Conservation (phyloP, 2,113 vertebrate genomes). For the Tautogolabrus adspersus region DNA sequence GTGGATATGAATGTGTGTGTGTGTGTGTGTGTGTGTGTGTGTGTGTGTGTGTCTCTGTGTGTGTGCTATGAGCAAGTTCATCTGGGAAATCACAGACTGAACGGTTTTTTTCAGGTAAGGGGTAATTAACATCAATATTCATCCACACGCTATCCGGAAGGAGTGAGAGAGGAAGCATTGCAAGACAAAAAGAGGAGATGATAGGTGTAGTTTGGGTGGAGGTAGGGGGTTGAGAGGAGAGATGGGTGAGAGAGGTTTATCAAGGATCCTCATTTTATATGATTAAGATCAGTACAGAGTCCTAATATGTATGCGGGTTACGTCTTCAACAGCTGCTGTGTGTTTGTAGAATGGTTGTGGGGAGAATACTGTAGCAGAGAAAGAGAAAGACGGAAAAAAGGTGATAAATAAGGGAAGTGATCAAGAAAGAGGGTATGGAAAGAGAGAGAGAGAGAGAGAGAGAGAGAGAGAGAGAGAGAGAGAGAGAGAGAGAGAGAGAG, state of each 20-base stretch:
- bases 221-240: constrained; percentile 5
- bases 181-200: constrained; percentile 19
- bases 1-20: neutral
- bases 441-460: neutral
- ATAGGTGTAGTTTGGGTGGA: constrained; percentile 19
- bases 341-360: neutral
- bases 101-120: constrained; percentile 64
- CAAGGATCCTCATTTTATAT: constrained; percentile 44
- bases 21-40: constrained; percentile 18
- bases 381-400: constrained; percentile 10
- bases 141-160: constrained; percentile 56
- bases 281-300: constrained; percentile 51
- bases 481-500: constrained; percentile 26
- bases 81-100: constrained; percentile 67
- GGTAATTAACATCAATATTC: constrained; percentile 79
- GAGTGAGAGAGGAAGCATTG: constrained; percentile 33
- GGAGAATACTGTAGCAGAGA: neutral
- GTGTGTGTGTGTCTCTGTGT: neutral
- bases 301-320: constrained; percentile 31
- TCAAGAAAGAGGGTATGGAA: neutral
- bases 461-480: neutral
- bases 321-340: constrained; percentile 9
- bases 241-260: constrained; percentile 18
- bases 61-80: constrained; percentile 39
- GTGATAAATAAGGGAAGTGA: constrained; percentile 3